Evolutionary conservation across 1,140 invertebrate species (phyloP).

Genomic region (Lepidurus packardi): DNA sequence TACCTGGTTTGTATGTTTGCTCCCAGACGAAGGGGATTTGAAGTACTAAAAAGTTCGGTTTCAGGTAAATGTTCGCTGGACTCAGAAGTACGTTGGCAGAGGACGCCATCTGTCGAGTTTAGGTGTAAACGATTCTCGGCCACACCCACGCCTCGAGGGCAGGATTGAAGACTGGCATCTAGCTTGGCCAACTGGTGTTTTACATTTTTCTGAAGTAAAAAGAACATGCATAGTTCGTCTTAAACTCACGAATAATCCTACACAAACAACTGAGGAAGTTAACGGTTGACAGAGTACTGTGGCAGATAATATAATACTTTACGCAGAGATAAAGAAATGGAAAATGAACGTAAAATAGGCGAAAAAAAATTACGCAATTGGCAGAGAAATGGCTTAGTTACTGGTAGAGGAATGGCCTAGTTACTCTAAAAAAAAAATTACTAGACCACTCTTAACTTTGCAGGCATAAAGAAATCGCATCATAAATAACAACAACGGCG

Average conservation of each 20-base stretch:
- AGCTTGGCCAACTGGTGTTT: background rate
- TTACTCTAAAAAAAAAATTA: no score
- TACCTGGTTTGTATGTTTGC: slow-evolving; percentile 15
- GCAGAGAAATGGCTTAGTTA: no score
- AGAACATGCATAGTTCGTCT: background rate
- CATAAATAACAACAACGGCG: no score
- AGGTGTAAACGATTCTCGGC: background rate
- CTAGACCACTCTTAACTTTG: no score
- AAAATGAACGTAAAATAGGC: no score
- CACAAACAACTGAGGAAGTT: no score
- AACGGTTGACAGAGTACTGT: no score
- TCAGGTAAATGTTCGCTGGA: background rate
- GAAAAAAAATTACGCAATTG: no score
- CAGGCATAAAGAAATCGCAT: no score
- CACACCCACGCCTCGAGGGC: background rate
- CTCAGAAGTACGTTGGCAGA: slow-evolving; percentile 18
- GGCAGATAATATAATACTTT: no score
- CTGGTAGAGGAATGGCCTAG: no score
- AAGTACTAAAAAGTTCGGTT: slow-evolving; percentile 6
- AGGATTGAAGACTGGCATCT: background rate
- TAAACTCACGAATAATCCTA: background rate
- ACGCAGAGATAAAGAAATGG: no score
- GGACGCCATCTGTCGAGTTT: background rate
- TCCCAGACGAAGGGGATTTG: background rate
- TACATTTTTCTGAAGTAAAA: background rate